A percentile compares a stretch with the other conserved stretches of the same genome.
Conservation (phyloP, 2,113 vertebrate genomes). For the Holacanthus passer region DNA sequence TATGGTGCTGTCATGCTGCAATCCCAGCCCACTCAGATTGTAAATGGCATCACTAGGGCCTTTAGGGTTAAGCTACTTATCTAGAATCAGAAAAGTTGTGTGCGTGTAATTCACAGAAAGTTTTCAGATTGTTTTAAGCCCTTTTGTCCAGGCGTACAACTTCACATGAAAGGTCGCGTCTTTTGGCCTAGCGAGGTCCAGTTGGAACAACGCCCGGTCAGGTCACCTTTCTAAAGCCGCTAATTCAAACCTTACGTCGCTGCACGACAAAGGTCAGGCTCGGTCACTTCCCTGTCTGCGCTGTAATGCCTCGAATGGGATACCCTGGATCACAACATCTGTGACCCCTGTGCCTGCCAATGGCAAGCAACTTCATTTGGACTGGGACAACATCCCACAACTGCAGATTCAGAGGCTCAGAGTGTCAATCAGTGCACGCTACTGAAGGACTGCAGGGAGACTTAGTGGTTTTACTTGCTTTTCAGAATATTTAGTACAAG, state of each 20-base stretch:
- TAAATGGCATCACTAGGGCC: conserved; percentile 5
- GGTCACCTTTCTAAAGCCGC: conserved; percentile 48
- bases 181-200: conserved; percentile 9
- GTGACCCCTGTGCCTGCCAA: conserved; percentile 38
- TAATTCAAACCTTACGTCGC: conserved; percentile 21
- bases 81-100: background rate
- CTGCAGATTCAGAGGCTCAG: conserved; percentile 20
- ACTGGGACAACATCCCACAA: conserved; percentile 19
- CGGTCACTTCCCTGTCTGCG: conserved; percentile 24
- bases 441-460: conserved; percentile 25
- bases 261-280: conserved; percentile 31
- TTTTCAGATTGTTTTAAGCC: background rate
- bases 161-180: conserved; percentile 16
- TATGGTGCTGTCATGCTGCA: conserved; percentile 32
- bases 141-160: background rate
- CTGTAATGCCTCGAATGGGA: conserved; percentile 24
- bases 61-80: background rate
- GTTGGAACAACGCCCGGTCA: conserved; percentile 33
- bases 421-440: conserved; percentile 20
- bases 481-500: background rate
- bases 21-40: conserved; percentile 14
- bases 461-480: background rate
- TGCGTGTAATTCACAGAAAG: background rate
- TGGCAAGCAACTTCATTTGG: conserved; percentile 39
- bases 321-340: conserved; percentile 41